These are phyloP conservation scores for Bilobella aurantiaca DNA, from an alignment of 1,140 invertebrate species.

Conservation along the genomic window DNA sequence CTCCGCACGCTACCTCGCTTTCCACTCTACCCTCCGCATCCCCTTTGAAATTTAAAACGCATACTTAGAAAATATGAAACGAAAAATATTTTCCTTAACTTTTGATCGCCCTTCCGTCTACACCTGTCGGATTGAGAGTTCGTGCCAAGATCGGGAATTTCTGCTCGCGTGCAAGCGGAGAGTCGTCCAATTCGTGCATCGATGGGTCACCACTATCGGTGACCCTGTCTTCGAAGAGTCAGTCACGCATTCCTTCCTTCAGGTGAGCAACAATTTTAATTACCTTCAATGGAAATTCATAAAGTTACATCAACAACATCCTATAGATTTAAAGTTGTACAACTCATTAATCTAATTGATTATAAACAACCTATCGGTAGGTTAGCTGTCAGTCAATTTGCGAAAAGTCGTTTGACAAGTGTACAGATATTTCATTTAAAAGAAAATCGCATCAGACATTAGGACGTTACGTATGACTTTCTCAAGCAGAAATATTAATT, in stretches of 20 bases:
- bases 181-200: conserved; percentile 66
- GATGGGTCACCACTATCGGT: conserved; percentile 61
- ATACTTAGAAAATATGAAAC: background rate
- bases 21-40: background rate
- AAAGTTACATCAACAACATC: background rate
- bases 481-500: no score
- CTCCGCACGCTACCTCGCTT: background rate
- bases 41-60: background rate
- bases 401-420: no score
- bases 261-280: conserved; percentile 42
- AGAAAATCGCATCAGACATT: no score
- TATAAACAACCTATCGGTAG: no score
- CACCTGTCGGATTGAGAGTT: conserved; percentile 51
- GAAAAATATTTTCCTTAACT: conserved; percentile 36
- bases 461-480: no score
- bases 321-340: no score
- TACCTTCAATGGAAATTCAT: no score
- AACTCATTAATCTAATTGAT: no score
- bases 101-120: conserved; percentile 21
- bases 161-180: conserved; percentile 60
- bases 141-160: conserved; percentile 57
- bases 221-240: conserved; percentile 65
- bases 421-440: no score
- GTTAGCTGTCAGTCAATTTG: no score
- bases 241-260: conserved; percentile 57